Conservation (phyloP, 2,888 invertebrate genomes). For the Cataglyphis rosenhaueri region DNA sequence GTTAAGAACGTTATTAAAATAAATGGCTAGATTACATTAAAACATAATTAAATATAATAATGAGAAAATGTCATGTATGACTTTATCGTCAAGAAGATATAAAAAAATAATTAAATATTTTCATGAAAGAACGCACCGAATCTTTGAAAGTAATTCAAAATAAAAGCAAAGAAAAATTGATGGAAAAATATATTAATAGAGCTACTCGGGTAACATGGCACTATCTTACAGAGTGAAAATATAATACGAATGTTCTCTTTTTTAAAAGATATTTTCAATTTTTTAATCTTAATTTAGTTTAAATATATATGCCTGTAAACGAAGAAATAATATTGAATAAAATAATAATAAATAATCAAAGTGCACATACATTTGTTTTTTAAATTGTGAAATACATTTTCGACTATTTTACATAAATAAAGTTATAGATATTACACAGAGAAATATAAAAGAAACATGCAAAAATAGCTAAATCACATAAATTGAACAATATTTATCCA, state of each 20-base stretch:
- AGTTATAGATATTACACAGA: neutral
- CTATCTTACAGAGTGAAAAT: neutral
- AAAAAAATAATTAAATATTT: slow-evolving; percentile 29
- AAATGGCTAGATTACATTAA: neutral
- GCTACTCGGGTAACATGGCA: neutral
- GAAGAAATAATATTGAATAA: too few species aligned
- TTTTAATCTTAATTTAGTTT: neutral
- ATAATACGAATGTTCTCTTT: neutral
- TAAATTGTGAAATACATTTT: neutral
- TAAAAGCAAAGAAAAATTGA: slow-evolving; percentile 6
- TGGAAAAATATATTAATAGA: neutral
- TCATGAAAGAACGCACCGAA: neutral
- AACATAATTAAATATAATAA: slow-evolving; percentile 18
- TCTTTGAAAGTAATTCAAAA: slow-evolving; percentile 7
- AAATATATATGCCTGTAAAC: neutral
- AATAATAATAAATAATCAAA: neutral
- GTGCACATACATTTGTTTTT: neutral
- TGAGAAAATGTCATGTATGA: slow-evolving; percentile 10
- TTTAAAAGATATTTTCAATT: neutral
- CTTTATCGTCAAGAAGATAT: neutral
- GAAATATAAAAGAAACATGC: neutral
- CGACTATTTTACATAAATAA: neutral
- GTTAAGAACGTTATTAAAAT: slow-evolving; percentile 5
- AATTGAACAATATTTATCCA: neutral
- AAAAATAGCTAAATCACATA: neutral